Base-by-base conservation (phyloP, 2,888 invertebrate genomes). In the Metacarcinus magister region DNA sequence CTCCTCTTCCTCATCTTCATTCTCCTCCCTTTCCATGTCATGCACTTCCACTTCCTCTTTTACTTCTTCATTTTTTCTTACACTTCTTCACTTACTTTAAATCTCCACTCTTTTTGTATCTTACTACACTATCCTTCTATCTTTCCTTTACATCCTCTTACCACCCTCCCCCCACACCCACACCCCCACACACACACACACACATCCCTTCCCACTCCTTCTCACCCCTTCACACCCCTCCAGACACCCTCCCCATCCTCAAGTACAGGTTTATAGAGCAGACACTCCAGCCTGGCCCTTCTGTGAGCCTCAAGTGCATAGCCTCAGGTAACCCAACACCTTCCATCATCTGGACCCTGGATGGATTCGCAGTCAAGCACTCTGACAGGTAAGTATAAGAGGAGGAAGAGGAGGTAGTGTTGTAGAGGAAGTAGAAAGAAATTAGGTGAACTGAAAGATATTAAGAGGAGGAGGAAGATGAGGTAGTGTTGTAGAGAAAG, bases 221-320 rank as follows among this genome's bases (percentile, higher is more conserved):
- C n/a, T n/a, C n/a, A n/a, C 67, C 46, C 44, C 23, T 44, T 48
- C 87, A 32, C 94, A 0, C 48, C 28, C 39, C 16, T 48, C 89
- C 97, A 97, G 97, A 96, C 89, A 93, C 97, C 28, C 97, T 97
- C 19, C 97, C 97, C 67, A 96, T 97, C 23, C 94, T 97, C 75
- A 96, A 97, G n/a, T 97, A 97, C 96, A 95, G 96, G 67, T 96
- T 96, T 90, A 97, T 97, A 94, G 97, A 97, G 90, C 97, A 97
- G 94, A 97, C 97, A 3, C 43, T 97, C 44, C 93, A 96, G 82
- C 94, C 96, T 3, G 97, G 97, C 23, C 96, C 94, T n/a, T 96
- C 96, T 16, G 97, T 96, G 32, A 95, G 95, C 19, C 95, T 97
- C n/a, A 96, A 96, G 82, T 97, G 97, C 96, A 97, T 96, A 82